Evolutionary conservation across 2,888 invertebrate species (phyloP), one percentile per base, ranked within the genome.

Genomic region (Aphodius sticticus): DNA sequence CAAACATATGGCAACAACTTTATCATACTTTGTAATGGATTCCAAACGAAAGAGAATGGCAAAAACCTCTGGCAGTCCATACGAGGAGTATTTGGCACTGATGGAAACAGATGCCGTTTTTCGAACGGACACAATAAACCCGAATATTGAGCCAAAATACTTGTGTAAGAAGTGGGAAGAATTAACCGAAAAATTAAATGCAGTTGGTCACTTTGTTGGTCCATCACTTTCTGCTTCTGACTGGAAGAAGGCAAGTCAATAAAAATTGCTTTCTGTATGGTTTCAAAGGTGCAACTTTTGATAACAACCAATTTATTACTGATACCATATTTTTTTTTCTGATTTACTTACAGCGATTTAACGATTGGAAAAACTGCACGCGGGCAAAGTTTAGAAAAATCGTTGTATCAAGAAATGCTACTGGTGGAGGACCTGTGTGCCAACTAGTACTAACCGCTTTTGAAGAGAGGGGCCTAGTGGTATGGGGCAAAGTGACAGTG

Each of bases 401-500:
- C 9, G 26, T 16, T 7, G 71, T 2, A 3, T 7, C 2, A 1
- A 70, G 71, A 70, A 70, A 26, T 16, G 71, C 71, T 1, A 70
- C 71, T 1, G 9, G 71, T 70, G 16, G 16, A 16, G 71, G 71
- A 26, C 71, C 71, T 16, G 16, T 4, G n/a, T 16, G 71, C 71
- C 16, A 70, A 70, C 16, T 14, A 70, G 14, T 1, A 1, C 71
- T 70, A 9, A 16, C 1, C 4, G 71, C 16, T 70, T 70, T 70
- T 7, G 71, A 70, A 14, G 71, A 70, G 3, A 70, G 71, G 71
- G 71, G 16, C 26, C 26, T 70, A 70, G 26, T 5, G 9, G 16
- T 70, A 12, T 70, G 71, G 71, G 71, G 71, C 7, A 70, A 26
- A 14, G 71, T 70, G 9, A 14, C 71, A 5, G 71, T 70, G 71